Percentiles rank a stretch among this genome's conserved stretches.
Evolutionary conservation across 2,797 vertebrate species (phyloP).

Genomic region (Rousettus madagascariensis): DNA sequence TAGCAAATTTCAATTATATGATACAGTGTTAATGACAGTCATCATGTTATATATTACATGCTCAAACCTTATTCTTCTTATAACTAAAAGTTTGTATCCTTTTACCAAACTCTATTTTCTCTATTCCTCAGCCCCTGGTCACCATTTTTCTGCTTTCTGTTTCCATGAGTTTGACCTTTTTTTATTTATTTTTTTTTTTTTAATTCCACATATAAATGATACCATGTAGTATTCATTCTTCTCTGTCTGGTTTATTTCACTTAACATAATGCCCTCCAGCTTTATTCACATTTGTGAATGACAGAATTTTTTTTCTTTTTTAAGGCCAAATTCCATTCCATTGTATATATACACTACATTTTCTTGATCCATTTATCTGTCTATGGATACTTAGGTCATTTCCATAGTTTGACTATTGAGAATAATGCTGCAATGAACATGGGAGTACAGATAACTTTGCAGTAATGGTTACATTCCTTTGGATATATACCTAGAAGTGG

Average conservation of each 20-base stretch:
- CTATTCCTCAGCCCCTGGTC: background rate
- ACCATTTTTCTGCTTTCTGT: background rate
- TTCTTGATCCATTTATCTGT: background rate
- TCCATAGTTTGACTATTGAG: background rate
- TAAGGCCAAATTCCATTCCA: background rate
- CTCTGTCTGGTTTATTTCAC: background rate
- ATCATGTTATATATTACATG: background rate
- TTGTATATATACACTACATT: background rate
- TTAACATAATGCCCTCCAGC: background rate
- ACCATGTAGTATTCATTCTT: background rate
- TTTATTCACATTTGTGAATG: background rate
- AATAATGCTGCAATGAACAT: background rate
- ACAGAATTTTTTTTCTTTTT: background rate
- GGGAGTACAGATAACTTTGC: background rate
- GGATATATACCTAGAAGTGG: background rate
- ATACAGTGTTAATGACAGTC: background rate
- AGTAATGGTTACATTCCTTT: background rate
- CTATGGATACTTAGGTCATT: background rate
- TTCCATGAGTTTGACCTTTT: background rate
- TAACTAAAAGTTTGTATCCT: background rate
- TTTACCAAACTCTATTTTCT: background rate
- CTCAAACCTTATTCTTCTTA: background rate
- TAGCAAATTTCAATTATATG: background rate
- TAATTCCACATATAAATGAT: background rate
- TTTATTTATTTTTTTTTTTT: background rate